phyloP scores from a whole-genome alignment of 1,140 invertebrate species.

The Samia ricini region DNA sequence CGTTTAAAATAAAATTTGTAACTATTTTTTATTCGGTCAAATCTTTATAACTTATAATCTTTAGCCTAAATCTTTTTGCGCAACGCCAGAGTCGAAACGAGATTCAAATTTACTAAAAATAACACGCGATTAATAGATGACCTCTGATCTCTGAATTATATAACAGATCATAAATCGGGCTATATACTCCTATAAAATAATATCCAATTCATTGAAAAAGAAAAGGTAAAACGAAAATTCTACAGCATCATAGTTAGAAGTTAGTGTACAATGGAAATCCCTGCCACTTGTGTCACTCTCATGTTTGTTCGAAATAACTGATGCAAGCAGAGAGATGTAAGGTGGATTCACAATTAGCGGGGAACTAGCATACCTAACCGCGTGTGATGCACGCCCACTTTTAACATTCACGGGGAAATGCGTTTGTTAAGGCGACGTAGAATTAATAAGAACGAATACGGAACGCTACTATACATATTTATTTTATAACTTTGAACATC shows the following conservation, averaged over 20 bases:
- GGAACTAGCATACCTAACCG: constrained; percentile 38
- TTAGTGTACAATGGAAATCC: neutral
- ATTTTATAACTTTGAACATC: too few species aligned
- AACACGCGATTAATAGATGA: too few species aligned
- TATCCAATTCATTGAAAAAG: too few species aligned
- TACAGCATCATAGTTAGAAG: neutral
- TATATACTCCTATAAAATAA: too few species aligned
- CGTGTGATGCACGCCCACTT: constrained; percentile 40
- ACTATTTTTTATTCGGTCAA: too few species aligned
- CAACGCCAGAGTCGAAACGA: too few species aligned
- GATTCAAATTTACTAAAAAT: too few species aligned
- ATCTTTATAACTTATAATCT: too few species aligned
- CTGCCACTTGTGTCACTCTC: constrained; percentile 6
- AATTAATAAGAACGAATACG: neutral
- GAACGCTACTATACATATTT: neutral
- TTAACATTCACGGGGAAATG: constrained; percentile 27
- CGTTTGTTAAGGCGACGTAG: constrained; percentile 28
- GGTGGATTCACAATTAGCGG: constrained; percentile 50
- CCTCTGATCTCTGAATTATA: too few species aligned
- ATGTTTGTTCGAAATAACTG: constrained; percentile 21
- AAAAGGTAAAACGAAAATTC: neutral
- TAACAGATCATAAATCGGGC: too few species aligned
- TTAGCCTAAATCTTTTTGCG: too few species aligned
- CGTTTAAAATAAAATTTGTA: too few species aligned
- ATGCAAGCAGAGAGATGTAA: constrained; percentile 17